These are phyloP conservation scores for Amblyraja radiata DNA, from an alignment of 2,797 vertebrate species.

Conservation along the genomic window DNA sequence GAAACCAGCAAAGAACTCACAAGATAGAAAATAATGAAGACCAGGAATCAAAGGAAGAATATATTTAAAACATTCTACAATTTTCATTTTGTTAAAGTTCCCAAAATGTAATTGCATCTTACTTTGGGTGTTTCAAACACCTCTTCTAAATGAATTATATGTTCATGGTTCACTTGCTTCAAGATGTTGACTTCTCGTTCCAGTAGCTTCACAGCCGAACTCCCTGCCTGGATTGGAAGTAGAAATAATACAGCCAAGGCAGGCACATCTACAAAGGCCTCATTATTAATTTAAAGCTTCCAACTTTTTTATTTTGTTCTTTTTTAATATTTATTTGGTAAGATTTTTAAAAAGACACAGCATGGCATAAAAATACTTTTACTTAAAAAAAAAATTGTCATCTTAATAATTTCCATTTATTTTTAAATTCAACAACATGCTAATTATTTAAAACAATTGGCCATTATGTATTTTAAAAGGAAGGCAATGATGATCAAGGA, in stretches of 20 bases:
- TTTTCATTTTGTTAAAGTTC: neutral
- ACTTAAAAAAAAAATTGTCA: neutral
- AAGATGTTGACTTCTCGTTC: slow-evolving; percentile 76
- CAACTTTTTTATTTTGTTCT: neutral
- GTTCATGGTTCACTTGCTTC: slow-evolving; percentile 67
- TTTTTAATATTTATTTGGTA: neutral
- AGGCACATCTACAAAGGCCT: neutral
- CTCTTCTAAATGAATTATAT: slow-evolving; percentile 77
- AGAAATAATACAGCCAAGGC: slow-evolving; percentile 31
- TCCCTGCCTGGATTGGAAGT: slow-evolving; percentile 64
- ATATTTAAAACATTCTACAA: neutral
- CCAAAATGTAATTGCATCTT: slow-evolving; percentile 42
- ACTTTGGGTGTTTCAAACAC: slow-evolving; percentile 73
- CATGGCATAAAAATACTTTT: neutral
- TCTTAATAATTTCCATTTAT: neutral
- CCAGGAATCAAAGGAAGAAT: neutral
- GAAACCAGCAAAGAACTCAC: neutral
- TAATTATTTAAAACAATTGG: neutral
- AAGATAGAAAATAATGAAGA: neutral
- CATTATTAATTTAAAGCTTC: neutral
- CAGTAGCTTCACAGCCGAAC: slow-evolving; percentile 67
- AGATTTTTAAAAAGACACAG: neutral
- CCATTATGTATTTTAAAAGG: neutral
- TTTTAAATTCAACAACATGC: neutral
- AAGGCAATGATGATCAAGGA: neutral